Percentiles rank a stretch among this genome's conserved stretches.
Conservation (phyloP, 2,113 vertebrate species). For the cat (Felis catus) region F.catus_Fca126_mat1.0 CM031415.1:19544001-19544500, state of each 20-base stretch:
- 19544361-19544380: background rate
- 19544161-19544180: background rate
- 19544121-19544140: background rate
- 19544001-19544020: background rate
- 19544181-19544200: background rate
- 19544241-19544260: background rate
- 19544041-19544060: background rate
- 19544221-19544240: background rate
- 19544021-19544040: background rate
- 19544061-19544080: background rate
- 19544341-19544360: background rate
- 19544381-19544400: background rate
- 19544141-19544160: background rate
- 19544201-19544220: background rate
- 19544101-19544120: background rate
- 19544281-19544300: background rate
- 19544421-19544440: background rate
- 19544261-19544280: background rate
- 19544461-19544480: background rate
- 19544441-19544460: background rate
- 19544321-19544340: background rate
- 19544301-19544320: background rate
- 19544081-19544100: background rate
- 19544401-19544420: background rate
- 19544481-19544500: no score